Evolutionary conservation across 2,113 vertebrate species (phyloP).

Genomic region (Ophiodon elongatus): DNA sequence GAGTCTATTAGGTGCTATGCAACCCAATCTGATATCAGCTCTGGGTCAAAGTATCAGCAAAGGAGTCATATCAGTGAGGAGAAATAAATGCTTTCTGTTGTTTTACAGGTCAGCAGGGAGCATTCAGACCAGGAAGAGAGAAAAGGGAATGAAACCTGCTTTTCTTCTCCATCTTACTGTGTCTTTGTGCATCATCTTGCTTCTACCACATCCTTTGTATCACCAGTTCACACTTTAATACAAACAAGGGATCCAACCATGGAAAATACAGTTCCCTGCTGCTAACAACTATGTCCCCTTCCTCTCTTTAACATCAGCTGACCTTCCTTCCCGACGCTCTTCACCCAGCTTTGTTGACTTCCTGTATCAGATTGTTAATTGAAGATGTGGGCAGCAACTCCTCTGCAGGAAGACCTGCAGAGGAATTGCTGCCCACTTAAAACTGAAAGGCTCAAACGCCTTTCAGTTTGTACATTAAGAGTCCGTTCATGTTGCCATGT

Average conservation of each 20-base stretch:
- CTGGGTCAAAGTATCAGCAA: conserved; percentile 40
- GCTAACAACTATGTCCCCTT: conserved; percentile 48
- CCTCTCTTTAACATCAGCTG: conserved; percentile 42
- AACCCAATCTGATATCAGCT: conserved; percentile 66
- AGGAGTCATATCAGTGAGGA: conserved; percentile 49
- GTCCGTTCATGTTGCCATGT: neutral
- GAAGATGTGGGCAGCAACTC: conserved; percentile 6
- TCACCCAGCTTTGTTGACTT: conserved; percentile 43
- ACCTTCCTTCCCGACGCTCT: conserved; percentile 66
- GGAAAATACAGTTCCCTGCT: conserved; percentile 57
- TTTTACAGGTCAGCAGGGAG: conserved; percentile 43
- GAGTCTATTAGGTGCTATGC: conserved; percentile 40
- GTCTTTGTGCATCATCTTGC: conserved; percentile 46
- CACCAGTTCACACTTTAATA: conserved; percentile 49
- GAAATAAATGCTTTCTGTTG: conserved; percentile 53
- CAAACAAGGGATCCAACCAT: conserved; percentile 49
- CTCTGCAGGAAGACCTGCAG: too few relatives aligned
- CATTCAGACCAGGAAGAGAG: conserved; percentile 21
- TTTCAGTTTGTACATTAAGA: neutral
- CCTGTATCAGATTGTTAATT: conserved; percentile 34
- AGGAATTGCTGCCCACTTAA: too few relatives aligned
- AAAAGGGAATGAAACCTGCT: conserved; percentile 30
- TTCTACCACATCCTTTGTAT: conserved; percentile 59
- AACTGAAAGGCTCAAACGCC: too few relatives aligned
- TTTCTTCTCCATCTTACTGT: conserved; percentile 47